Evolutionary conservation across 2,797 vertebrate genomes (phyloP), one percentile per base, ranked within the genome.

Genomic region (Knipowitschia caucasica): DNA sequence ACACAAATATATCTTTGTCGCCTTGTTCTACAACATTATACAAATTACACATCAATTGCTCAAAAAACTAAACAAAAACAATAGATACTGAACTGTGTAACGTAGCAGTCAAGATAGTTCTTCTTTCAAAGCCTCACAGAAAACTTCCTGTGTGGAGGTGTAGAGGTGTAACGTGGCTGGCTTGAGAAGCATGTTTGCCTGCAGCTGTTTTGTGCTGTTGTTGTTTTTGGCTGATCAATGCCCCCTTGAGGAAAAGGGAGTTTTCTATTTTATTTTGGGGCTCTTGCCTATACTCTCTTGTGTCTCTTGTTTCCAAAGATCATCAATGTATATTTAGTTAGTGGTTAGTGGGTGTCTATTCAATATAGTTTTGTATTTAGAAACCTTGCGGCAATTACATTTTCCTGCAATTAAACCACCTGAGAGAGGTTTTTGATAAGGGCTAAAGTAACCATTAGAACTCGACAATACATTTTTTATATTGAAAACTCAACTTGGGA

Each of bases 221-320:
- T 67, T 55, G 77, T 69, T 42, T 49, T 33, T 49, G 46, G 69
- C 57, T 74, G 50, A 78, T 77, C 73, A 71, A 71, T 71, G 65
- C 62, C 60, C 74, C 66, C 77, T 53, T 53, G 71, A 80, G 79
- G 71, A 73, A 1, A 9, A 8, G 50, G 53, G 27, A 15, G 29
- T 25, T 69, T 39, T 46, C 59, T n/a, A 8, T 43, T 43, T 24
- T 18, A 27, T 43, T 68, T 67, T 56, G 25, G 51, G 30, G 15
- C 20, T 53, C 30, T 39, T 24, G 56, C 36, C 11, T 25, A 52
- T 50, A 49, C 54, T 36, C 54, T 36, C 45, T 42, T 7, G 40
- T 34, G 7, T 21, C 7, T 29, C 24, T 35, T n/a, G 12, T 11
- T 31, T 33, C 4, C 18, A 34, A n/a, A 33, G 4, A 20, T 18